These are phyloP conservation scores for Cephus rjabovi DNA, from an alignment of 2,888 invertebrate species.

Conservation along the genomic window DNA sequence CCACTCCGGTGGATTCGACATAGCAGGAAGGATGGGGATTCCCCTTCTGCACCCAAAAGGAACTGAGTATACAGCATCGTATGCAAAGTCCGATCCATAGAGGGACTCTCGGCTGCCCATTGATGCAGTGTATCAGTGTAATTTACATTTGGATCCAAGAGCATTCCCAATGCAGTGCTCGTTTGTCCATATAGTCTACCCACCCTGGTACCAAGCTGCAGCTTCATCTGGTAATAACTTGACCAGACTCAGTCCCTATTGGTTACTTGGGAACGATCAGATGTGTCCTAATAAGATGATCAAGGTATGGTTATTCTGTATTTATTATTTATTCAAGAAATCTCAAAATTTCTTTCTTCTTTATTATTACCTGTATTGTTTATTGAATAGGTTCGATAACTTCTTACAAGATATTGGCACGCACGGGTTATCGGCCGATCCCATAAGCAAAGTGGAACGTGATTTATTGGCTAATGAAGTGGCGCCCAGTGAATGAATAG, in stretches of 20 bases:
- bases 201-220: background rate
- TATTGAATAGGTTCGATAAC: background rate
- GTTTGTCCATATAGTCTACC: background rate
- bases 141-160: background rate
- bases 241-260: background rate
- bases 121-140: background rate
- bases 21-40: background rate
- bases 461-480: conserved; percentile 36
- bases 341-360: background rate
- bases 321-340: background rate
- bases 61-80: background rate
- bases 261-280: background rate
- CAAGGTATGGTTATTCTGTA: background rate
- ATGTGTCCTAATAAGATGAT: background rate
- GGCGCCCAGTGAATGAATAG: conserved; percentile 33
- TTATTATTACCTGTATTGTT: background rate
- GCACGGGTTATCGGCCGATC: background rate
- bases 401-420: background rate
- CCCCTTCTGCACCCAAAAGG: background rate
- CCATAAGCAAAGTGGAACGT: conserved; percentile 18
- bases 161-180: background rate
- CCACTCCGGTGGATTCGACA: background rate
- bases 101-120: background rate
- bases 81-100: background rate
- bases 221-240: background rate